A percentile compares a stretch with the other conserved stretches of the same genome.
Conservation (phyloP, 1,140 invertebrate genomes). For the Tetraneura akinire region DNA sequence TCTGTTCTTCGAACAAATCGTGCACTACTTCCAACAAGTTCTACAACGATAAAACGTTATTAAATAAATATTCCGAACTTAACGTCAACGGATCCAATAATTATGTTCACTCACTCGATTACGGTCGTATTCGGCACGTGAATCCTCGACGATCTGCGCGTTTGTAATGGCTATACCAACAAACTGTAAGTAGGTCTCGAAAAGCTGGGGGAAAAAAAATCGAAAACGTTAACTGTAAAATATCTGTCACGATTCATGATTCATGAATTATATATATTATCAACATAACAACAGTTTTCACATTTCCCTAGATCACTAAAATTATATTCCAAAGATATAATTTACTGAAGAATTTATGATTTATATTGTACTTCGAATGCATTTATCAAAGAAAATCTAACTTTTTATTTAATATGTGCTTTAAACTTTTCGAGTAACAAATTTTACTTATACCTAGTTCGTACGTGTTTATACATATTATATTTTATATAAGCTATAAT, state of each 20-base stretch:
- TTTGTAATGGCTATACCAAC: slow-evolving; percentile 62
- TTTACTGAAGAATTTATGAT: too few relatives aligned
- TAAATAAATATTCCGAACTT: background rate
- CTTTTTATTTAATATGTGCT: background rate
- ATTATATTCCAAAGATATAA: too few relatives aligned
- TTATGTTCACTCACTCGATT: slow-evolving; percentile 60
- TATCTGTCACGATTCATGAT: too few relatives aligned
- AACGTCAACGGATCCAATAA: background rate
- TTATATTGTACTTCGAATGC: too few relatives aligned
- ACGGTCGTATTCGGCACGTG: slow-evolving; percentile 61
- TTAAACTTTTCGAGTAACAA: background rate
- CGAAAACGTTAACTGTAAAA: too few relatives aligned
- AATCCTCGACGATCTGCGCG: slow-evolving; percentile 61
- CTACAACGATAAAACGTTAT: slow-evolving; percentile 54
- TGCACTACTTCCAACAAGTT: slow-evolving; percentile 62
- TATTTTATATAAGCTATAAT: too few relatives aligned
- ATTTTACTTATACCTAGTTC: background rate
- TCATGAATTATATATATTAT: too few relatives aligned
- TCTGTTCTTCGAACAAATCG: slow-evolving; percentile 63
- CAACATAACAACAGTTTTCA: too few relatives aligned
- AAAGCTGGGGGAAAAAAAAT: too few relatives aligned
- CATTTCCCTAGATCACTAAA: too few relatives aligned
- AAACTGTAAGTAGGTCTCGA: slow-evolving; percentile 63
- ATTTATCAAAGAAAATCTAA: background rate
- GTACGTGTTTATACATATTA: too few relatives aligned